Evolutionary conservation across 2,888 invertebrate genomes (phyloP).

Genomic region (Folsomia candida): DNA sequence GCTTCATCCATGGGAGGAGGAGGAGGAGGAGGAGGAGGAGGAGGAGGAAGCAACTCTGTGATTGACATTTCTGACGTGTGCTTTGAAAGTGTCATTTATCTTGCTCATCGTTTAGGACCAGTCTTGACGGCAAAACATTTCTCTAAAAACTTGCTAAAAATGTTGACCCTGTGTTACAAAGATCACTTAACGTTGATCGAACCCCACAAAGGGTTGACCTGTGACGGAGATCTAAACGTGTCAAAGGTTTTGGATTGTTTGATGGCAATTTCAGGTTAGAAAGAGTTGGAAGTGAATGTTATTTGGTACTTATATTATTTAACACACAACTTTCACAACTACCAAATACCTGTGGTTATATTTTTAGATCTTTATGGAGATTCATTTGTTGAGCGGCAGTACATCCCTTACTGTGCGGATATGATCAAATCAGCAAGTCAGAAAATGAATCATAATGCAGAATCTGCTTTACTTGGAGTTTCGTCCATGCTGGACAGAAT

Average conservation of each 20-base stretch:
- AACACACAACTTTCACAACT: no score
- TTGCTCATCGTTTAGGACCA: conserved; percentile 89
- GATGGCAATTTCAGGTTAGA: conserved; percentile 75
- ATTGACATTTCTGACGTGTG: conserved; percentile 69
- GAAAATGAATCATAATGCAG: conserved; percentile 42
- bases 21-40: conserved; percentile 12
- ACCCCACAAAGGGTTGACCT: conserved; percentile 49
- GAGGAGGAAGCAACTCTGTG: conserved; percentile 32
- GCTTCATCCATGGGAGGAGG: conserved; percentile 23
- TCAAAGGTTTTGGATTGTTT: conserved; percentile 86
- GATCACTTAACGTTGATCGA: conserved; percentile 70
- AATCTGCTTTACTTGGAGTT: conserved; percentile 46
- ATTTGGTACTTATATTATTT: conserved; percentile 15
- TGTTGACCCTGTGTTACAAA: conserved; percentile 90
- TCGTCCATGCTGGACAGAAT: conserved; percentile 41
- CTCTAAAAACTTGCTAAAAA: conserved; percentile 84
- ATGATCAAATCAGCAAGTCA: conserved; percentile 43
- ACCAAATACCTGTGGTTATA: background rate
- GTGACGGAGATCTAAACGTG: conserved; percentile 77
- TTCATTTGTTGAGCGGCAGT: conserved; percentile 48
- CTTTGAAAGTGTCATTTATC: conserved; percentile 83
- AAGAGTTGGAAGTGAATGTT: background rate
- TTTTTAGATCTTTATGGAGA: conserved; percentile 49
- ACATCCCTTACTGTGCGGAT: conserved; percentile 47
- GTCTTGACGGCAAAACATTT: conserved; percentile 87